These are phyloP conservation scores for Pampus argenteus DNA, from an alignment of 2,797 vertebrate species.

Conservation along the genomic window DNA sequence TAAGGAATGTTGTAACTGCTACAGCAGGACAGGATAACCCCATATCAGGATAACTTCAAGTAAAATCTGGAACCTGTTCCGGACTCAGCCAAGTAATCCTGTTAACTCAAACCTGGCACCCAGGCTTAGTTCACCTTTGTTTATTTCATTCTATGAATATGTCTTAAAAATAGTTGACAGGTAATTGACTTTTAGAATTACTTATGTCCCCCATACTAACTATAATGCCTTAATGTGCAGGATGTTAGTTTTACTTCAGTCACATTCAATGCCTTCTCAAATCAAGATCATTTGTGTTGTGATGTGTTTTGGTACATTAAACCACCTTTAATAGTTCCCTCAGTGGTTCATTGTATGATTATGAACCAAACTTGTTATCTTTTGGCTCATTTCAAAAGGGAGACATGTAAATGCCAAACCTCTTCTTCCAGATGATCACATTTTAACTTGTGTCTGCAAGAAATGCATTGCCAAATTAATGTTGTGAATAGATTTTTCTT, in stretches of 20 bases:
- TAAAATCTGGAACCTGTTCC: conserved; percentile 9
- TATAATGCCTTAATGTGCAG: not conserved
- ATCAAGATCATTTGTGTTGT: not conserved
- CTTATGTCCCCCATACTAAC: not conserved
- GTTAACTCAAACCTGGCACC: not conserved
- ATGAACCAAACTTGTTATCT: not conserved
- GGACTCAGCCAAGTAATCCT: not conserved
- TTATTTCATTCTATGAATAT: not conserved
- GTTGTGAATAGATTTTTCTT: conserved; percentile 13
- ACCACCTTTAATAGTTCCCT: not conserved
- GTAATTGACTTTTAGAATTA: not conserved
- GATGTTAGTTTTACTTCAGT: conserved; percentile 4
- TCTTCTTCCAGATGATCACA: not conserved
- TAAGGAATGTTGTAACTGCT: not conserved
- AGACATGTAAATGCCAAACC: conserved; percentile 3
- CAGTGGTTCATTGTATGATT: not conserved
- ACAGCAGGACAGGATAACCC: not conserved
- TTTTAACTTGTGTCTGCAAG: not conserved
- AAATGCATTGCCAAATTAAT: conserved; percentile 3
- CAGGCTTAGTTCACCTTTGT: conserved; percentile 24
- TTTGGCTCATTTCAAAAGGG: not conserved
- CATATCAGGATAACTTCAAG: not conserved
- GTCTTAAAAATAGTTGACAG: not conserved
- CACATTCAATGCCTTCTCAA: not conserved
- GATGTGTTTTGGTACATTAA: not conserved